These are phyloP conservation scores for Acromyrmex heyeri DNA, from an alignment of 1,140 invertebrate species.

Conservation along the genomic window DNA sequence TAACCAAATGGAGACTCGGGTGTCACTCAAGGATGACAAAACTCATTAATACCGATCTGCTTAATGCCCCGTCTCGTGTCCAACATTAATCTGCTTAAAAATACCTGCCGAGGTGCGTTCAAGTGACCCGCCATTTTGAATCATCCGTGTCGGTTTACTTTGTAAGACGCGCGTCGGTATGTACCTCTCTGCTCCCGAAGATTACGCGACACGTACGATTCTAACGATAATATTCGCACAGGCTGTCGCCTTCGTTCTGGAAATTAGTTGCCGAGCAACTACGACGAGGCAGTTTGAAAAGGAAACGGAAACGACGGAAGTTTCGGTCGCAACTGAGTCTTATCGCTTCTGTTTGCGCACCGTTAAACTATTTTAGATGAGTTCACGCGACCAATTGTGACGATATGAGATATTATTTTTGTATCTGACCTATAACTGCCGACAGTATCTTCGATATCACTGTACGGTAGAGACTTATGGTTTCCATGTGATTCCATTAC, in stretches of 20 bases:
- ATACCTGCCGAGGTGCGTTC: conserved; percentile 78
- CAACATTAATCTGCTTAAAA: conserved; percentile 86
- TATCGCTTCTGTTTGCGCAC: conserved; percentile 18
- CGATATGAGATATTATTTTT: conserved; percentile 43
- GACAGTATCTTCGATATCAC: not conserved
- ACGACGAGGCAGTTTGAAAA: not conserved
- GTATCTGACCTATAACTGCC: conserved; percentile 17
- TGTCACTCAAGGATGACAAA: conserved; percentile 86
- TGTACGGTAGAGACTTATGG: not conserved
- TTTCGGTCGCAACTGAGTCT: conserved; percentile 14
- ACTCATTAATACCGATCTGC: conserved; percentile 87
- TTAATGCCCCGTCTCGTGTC: conserved; percentile 86
- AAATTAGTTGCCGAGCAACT: not conserved
- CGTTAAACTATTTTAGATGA: conserved; percentile 43
- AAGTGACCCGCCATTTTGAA: conserved; percentile 62
- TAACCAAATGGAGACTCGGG: conserved; percentile 84
- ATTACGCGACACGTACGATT: conserved; percentile 8
- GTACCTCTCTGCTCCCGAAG: not conserved
- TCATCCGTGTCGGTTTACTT: conserved; percentile 56
- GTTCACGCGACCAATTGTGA: not conserved
- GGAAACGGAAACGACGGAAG: conserved; percentile 29
- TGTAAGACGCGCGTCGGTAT: conserved; percentile 4
- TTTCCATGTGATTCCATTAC: not conserved
- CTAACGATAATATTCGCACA: conserved; percentile 1
- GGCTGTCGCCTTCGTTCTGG: not conserved